Evolutionary conservation across 2,797 vertebrate species (phyloP).

Genomic region (Sebastes aleutianus): DNA sequence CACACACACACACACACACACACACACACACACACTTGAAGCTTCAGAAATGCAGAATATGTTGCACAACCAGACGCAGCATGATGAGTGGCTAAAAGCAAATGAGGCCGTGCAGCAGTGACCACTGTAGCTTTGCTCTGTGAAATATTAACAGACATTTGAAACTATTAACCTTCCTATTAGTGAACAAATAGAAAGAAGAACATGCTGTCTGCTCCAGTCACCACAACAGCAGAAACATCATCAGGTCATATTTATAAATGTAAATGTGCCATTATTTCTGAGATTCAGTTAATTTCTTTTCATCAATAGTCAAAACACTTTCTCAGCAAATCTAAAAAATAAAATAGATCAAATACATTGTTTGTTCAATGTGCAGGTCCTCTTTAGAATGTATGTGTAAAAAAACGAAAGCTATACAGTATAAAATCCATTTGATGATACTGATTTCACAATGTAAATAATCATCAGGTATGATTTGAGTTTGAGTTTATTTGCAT

Average conservation of each 20-base stretch:
- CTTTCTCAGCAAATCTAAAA: background rate
- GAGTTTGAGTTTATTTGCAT: background rate
- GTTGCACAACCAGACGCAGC: conserved; percentile 11
- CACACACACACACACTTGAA: background rate
- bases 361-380: background rate
- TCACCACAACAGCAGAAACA: background rate
- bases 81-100: background rate
- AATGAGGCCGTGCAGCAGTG: background rate
- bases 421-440: background rate
- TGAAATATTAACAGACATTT: conserved; percentile 44
- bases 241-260: background rate
- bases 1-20: background rate
- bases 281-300: background rate
- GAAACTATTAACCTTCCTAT: background rate
- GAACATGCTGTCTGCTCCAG: background rate
- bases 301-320: background rate
- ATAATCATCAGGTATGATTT: background rate
- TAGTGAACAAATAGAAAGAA: background rate
- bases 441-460: background rate
- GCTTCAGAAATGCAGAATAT: background rate
- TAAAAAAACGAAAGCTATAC: background rate
- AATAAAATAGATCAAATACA: background rate
- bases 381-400: background rate
- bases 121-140: conserved; percentile 4
- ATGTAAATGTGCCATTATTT: background rate